Base-by-base conservation (phyloP, 2,888 invertebrate genomes). In the Apoderus coryli region DNA sequence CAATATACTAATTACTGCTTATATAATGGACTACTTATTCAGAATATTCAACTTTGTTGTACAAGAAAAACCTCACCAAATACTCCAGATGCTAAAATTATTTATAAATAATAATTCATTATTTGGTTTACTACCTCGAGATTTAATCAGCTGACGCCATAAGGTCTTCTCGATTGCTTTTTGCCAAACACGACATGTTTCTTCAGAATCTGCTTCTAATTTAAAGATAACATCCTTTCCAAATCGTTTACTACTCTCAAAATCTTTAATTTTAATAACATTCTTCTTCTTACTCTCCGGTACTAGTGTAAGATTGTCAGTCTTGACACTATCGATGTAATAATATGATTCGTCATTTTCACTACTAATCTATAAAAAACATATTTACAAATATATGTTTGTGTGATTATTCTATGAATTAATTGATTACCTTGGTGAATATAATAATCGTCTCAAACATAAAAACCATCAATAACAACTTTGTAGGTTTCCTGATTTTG, bases 291-390 rank as follows among this genome's bases (percentile, higher is more conserved):
- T 33, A 3, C 16, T 28, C 10, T 26, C 19, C 4, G 44, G 38
- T n/a, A 28, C 24, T 25, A 45, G 14, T 16, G 35, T 35, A 16
- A 45, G 19, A 13, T 45, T 35, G n/a, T 37, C 29, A 36, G 42
- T 38, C 32, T 35, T 36, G 24, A 45, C 33, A 27, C 41, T 40
- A 10, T 38, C 41, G 14, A 40, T 36, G 24, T 43, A 45, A 27
- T 43, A 44, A 29, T 31, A 45, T 7, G 32, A 25, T 4, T 42
- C 42, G 22, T 37, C 35, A 9, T 95, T 70, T 95, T 14, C 19
- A 7, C n/a, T n/a, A n/a, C n/a, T n/a, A n/a, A n/a, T n/a, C n/a
- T n/a, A n/a, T n/a, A n/a, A n/a, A n/a, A n/a, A n/a, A n/a, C n/a
- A n/a, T n/a, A n/a, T n/a, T n/a, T n/a, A n/a, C n/a, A n/a, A n/a